phyloP scores from a whole-genome alignment of 2,113 vertebrate species.

The Bostrychus sinensis region DNA sequence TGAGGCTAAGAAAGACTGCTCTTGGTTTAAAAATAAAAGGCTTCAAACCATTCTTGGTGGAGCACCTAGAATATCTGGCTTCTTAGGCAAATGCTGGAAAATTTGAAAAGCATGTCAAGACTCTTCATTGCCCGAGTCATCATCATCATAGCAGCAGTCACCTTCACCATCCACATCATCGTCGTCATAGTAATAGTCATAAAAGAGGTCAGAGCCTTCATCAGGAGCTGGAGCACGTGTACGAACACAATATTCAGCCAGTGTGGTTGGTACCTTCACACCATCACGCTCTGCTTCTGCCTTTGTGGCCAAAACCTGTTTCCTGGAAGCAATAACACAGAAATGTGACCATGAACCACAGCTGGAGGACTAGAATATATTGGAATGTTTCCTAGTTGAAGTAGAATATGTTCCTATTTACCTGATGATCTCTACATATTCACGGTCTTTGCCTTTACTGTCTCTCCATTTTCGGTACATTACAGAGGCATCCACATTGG shows the following conservation, averaged over 20 bases:
- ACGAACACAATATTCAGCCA: constrained; percentile 95
- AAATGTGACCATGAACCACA: not conserved
- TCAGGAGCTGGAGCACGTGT: constrained; percentile 88
- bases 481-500: constrained; percentile 81
- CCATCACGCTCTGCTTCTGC: constrained; percentile 92
- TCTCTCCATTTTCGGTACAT: constrained; percentile 85
- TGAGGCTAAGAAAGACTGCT: constrained; percentile 51
- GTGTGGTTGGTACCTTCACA: constrained; percentile 93
- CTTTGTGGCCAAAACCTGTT: constrained; percentile 94
- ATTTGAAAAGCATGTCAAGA: constrained; percentile 82
- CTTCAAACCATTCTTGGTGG: constrained; percentile 60
- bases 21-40: constrained; percentile 61
- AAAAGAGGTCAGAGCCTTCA: constrained; percentile 94
- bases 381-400: not conserved
- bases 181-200: constrained; percentile 95
- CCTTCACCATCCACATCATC: constrained; percentile 83
- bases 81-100: constrained; percentile 54
- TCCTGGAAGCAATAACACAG: constrained; percentile 71
- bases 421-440: constrained; percentile 83
- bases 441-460: constrained; percentile 82
- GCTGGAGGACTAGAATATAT: not conserved
- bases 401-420: constrained; percentile 19
- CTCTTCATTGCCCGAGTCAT: constrained; percentile 93
- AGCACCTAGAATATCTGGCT: constrained; percentile 53
- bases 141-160: constrained; percentile 91